Evolutionary conservation across 2,888 invertebrate genomes (phyloP), one percentile per base, ranked within the genome.

Genomic region (Abrostola tripartita): DNA sequence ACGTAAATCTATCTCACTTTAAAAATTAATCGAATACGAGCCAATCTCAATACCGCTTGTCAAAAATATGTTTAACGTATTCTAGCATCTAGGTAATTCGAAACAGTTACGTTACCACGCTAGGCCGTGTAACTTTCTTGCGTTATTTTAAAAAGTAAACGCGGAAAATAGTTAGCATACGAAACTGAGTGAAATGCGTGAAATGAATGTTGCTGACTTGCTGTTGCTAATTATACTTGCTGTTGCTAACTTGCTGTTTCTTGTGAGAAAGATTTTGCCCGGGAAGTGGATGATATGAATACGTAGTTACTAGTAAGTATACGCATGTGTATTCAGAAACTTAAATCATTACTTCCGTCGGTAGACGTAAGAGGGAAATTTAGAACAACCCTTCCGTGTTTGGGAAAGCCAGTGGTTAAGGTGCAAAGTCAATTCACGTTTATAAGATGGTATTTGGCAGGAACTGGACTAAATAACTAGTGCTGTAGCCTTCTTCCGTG

Each of bases 121-220:
- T 44, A 37, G 65, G 65, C 37, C 36, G 35, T 37, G 56, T 8
- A 14, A 68, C 54, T 66, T 61, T 58, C 65, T 57, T n/a, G 35
- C 7, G 5, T 9, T 50, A 40, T 40, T 61, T 75, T 63, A 56
- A 72, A 76, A 77, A 80, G 59, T 47, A 57, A 68, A 68, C 47
- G 68, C 66, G 80, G 71, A 63, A 79, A 74, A 61, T 63, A 37
- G 11, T 65, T 63, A 69, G 57, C 64, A 47, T 65, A 58, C 40
- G 14, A 56, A 62, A 61, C 11, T 11, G 1, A 36, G 35, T 35
- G 68, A 62, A 64, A 42, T 52, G 51, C 51, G 12, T 24, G 14
- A 47, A 74, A 50, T 44, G 60, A 57, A 50, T 38, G 50, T 36
- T 62, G 41, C 52, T 35, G 38, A 36, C 12, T 36, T 62, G 41